A percentile compares a stretch with the other conserved stretches of the same genome.
These are phyloP conservation scores for Dendrolimus pini DNA, from an alignment of 2,888 invertebrate species.

Conservation along the genomic window DNA sequence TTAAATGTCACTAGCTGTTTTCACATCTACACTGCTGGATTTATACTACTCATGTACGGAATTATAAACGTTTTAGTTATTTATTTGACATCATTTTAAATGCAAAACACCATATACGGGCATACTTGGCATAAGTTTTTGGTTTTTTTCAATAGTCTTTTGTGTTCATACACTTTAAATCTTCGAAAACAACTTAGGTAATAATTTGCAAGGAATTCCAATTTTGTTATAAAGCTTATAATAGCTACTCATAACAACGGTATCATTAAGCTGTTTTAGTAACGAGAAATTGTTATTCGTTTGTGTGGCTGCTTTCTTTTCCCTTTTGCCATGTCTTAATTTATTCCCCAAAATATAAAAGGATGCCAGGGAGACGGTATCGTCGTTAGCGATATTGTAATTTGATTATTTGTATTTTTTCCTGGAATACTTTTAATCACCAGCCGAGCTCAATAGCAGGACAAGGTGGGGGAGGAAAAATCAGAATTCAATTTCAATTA, in stretches of 20 bases:
- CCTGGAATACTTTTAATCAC: conserved; percentile 74
- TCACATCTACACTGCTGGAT: background rate
- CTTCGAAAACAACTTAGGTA: conserved; percentile 5
- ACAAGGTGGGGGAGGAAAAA: conserved; percentile 53
- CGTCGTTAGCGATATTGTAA: conserved; percentile 78
- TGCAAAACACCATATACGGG: conserved; percentile 3
- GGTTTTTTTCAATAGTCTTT: background rate
- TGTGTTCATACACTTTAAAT: conserved; percentile 4
- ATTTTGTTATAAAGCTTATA: background rate
- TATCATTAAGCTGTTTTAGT: conserved; percentile 21
- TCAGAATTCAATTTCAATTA: conserved; percentile 77
- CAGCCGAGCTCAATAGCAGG: conserved; percentile 40
- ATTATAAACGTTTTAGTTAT: background rate
- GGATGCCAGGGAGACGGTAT: conserved; percentile 65
- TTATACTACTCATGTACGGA: background rate
- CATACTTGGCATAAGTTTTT: background rate
- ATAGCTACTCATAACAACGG: conserved; percentile 15
- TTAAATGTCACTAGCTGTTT: background rate
- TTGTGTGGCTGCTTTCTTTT: conserved; percentile 16
- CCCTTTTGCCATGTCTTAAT: conserved; percentile 57
- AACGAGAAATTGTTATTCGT: background rate
- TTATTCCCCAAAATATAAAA: conserved; percentile 74
- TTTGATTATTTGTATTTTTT: conserved; percentile 78
- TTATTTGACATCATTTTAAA: conserved; percentile 3
- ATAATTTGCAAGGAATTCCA: background rate